Evolutionary conservation across 2,888 invertebrate species (phyloP), one percentile per base, ranked within the genome.

Genomic region (Crepidodera aurea): DNA sequence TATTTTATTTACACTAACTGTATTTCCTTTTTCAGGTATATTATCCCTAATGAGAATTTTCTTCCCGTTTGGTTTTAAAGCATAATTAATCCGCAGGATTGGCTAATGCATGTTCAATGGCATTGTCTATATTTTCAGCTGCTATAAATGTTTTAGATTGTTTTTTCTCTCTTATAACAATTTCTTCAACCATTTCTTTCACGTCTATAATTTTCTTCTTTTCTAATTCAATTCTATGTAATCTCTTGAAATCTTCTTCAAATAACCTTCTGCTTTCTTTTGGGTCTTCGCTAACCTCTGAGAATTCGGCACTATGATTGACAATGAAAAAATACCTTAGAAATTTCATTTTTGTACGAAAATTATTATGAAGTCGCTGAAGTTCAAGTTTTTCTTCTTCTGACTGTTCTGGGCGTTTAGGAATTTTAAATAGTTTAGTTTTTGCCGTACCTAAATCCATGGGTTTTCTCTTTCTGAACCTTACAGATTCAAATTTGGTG

Each of bases 381-480:
- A 92, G 76, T 80, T 94, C 93, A 1, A 82, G 67, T 0, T 73
- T 70, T 73, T 94, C 93, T 34, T 90, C 91, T 61, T 75, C 72
- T 0, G 88, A 83, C 48, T 89, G 76, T 62, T 78, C 79, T 15
- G 85, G 85, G 40, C 86, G 85, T 70, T 83, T 82, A 0, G 91
- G 88, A 62, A 94, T 84, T 67, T 87, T 86, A 79, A 87, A 94
- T 48, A 90, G 68, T 83, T 94, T 94, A 69, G 87, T 88, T 82
- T 91, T 92, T 0, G 94, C 94, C 10, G 86, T 87, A 1, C 92
- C 91, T 46, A 93, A 59, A 92, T 92, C 92, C 65, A 88, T 82
- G 0, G 94, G 94, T 79, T 94, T 94, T 69, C 91, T 84, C 79
- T 94, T 94, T 69, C 91, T 84, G 19, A 54, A 87, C 70, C 88